Evolutionary conservation across 2,888 invertebrate species (phyloP), one percentile per base, ranked within the genome.

Genomic region (Pyralis farinalis): DNA sequence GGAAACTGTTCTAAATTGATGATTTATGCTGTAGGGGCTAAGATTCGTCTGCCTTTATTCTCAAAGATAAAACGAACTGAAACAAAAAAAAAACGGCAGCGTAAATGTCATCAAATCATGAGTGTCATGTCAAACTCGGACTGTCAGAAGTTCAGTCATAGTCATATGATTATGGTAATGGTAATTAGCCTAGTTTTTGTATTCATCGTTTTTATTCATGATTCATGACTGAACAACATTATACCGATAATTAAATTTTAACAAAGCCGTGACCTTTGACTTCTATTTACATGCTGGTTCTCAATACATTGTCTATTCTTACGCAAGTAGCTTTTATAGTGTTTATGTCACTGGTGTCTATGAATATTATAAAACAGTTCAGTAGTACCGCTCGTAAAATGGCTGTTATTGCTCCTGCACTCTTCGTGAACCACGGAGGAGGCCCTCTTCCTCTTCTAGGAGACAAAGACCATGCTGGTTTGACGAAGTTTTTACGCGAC

Each of bases 361-460:
- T 86, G 85, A 88, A 88, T 51, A 73, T 88, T 49, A 61, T 87
- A 44, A 66, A 76, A 41, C 68, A 80, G 51, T 83, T 87, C 40
- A 70, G 71, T 49, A 63, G 74, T 47, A 57, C 62, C 48, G 59
- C 63, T 39, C 63, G 59, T 43, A 85, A 70, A 62, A 87, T 86
- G 84, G 68, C 64, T 54, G 48, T 71, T 3, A 27, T 85, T n/a
- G 87, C 86, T 34, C 88, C 88, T 33, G 81, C 87, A 7, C 34
- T 88, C 21, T 88, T 88, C 39, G 85, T 88, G 1, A 87, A 87
- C 49, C 88, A 88, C 42, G 88, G 87, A 7, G 88, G 87, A 45
- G 87, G 88, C 3, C 87, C 88, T 0, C 34, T 86, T 50, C 88
- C 87, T 3, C 64, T 88, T 3, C 58, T 87, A 31, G 83, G 82